Base-by-base conservation (phyloP, 1,140 invertebrate species). In the Trachelipus rathkii region DNA sequence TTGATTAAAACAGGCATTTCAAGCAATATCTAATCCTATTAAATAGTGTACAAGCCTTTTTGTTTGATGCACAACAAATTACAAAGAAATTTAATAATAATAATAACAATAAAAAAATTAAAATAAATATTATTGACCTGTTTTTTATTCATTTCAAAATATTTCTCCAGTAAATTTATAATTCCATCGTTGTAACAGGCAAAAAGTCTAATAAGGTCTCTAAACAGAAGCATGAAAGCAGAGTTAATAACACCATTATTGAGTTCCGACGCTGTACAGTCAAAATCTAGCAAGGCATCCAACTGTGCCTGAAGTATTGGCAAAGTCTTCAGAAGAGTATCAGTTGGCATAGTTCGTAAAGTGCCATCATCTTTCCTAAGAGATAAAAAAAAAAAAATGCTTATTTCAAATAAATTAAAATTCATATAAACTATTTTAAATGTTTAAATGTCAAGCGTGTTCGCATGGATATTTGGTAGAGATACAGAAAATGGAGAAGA, bases 131-230 rank as follows among this genome's bases (percentile, higher is more conserved):
- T n/a, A 60, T 19, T 60, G 8, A 81, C 82, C 82, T 89, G 86
- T 82, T 99, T 99, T 85, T 99, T 99, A 87, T 99, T 99, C 96
- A 99, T 99, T 85, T 98, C 96, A 87, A 99, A 99, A 88, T 96
- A 99, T 87, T 99, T 97, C 87, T 97, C 95, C 86, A 99, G 88
- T 81, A 99, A 89, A 89, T 99, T 99, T 83, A 99, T 99, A 82
- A 99, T 97, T 81, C 96, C 97, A 87, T 99, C 97, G 86, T 99
- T 99, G 87, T 99, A 99, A 85, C 97, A 98, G 71, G 97, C 98
- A 89, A 99, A 99, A 76, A 99, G 88, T 82, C 97, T 90, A 85
- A 99, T 99, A 82, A 99, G 90, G 89, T 99, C 98, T 86, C 97
- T 90, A 87, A 99, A 99, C 67, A 99, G 89, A 76, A 99, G 88